Conservation (phyloP, 1,140 invertebrate species). For the Teleopsis dalmanni region DNA sequence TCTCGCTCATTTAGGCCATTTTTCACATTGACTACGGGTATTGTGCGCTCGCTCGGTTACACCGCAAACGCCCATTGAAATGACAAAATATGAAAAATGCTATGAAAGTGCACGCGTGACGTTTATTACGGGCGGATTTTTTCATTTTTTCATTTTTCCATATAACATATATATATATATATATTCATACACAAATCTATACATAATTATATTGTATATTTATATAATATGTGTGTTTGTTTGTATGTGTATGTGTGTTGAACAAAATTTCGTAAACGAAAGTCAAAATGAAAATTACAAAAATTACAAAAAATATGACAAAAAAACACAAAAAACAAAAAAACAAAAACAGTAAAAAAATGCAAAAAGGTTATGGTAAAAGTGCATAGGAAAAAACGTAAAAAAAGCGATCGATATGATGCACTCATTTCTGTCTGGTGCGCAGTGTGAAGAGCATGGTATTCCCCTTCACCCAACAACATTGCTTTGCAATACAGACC, state of each 20-base stretch:
- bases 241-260: not conserved
- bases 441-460: constrained; percentile 22
- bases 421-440: constrained; percentile 45
- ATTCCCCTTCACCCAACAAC: constrained; percentile 11
- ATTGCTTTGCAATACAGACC: too few relatives aligned
- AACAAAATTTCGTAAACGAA: constrained; percentile 41
- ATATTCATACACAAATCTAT: too few relatives aligned
- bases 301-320: constrained; percentile 18
- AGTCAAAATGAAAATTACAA: constrained; percentile 25
- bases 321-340: constrained; percentile 23
- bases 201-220: too few relatives aligned
- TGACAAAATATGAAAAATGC: constrained; percentile 10
- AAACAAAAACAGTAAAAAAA: constrained; percentile 19
- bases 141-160: too few relatives aligned
- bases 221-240: not conserved
- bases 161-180: too few relatives aligned
- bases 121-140: constrained; percentile 1
- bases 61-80: constrained; percentile 5
- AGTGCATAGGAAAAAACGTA: constrained; percentile 19
- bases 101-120: constrained; percentile 6
- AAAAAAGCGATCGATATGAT: constrained; percentile 41
- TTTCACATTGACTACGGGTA: not conserved
- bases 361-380: constrained; percentile 5
- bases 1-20: constrained; percentile 12
- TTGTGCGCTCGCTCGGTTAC: not conserved